Base-by-base conservation (phyloP, 2,113 vertebrate genomes). In the Poicephalus meyeri region DNA sequence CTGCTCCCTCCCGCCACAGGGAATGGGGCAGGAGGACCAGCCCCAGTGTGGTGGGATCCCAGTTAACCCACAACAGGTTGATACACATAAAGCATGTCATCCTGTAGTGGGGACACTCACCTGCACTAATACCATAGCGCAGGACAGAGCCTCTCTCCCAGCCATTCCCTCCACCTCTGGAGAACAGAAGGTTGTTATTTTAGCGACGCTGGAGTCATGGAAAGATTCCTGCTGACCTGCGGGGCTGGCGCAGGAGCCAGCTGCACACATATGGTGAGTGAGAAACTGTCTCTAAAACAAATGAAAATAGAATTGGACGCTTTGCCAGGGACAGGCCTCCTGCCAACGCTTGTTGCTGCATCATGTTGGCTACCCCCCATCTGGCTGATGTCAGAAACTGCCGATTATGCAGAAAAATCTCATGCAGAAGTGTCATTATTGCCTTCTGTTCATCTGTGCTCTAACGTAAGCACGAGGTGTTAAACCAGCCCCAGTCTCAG, bases 301-400 rank as follows among this genome's bases (percentile, higher is more conserved):
- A 95, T 94, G 93, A 81, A 95, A 95, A 95, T 69, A 88, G 92
- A 86, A 78, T 19, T 1, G 1, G 56, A 50, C 2, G 17, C 91
- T 91, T n/a, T 95, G 96, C 95, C 92, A 90, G 91, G 86, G 88
- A 80, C 80, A 90, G 90, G 88, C 83, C 86, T 95, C 42, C 93
- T 96, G 91, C 96, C 96, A 97, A 69, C 18, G 80, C 95, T 95
- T 92, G 91, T 93, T 96, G 96, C 96, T 96, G 92, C 92, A 95
- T 96, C 93, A 94, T 86, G 83, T 78, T 93, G 94, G 95, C 88
- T 17, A 60, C 52, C 37, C 78, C 83, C 3, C 65, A 70, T 60
- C 88, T 68, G 88, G 70, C 93, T 94, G 91, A 86, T 96, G 94
- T 93, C 90, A 96, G 86, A 92, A 96, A 90, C 47, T 86, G 86